phyloP scores from a whole-genome alignment of 2,797 vertebrate species.

The Phalloptychus januarius region DNA sequence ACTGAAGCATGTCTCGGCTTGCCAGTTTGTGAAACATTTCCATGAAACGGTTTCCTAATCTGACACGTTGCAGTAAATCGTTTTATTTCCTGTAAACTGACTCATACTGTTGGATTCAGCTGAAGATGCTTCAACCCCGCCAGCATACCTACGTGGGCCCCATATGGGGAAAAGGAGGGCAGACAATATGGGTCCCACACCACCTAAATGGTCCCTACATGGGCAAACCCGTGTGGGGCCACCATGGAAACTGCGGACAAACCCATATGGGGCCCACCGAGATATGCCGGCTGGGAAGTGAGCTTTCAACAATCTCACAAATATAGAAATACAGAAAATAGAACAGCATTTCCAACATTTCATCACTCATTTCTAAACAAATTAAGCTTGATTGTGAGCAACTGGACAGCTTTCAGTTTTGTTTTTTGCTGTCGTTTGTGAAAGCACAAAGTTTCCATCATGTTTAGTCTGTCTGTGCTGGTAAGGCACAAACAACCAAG shows the following conservation, averaged over 20 bases:
- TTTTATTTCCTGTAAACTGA: background rate
- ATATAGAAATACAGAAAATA: background rate
- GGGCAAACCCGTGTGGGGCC: too few species aligned
- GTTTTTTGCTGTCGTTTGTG: background rate
- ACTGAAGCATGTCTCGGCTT: constrained; percentile 10
- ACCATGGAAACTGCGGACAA: too few species aligned
- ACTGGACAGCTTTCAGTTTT: fast-evolving
- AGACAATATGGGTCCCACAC: too few species aligned
- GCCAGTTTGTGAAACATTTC: constrained; percentile 12
- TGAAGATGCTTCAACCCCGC: background rate
- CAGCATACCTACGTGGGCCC: too few species aligned
- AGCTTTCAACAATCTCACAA: background rate
- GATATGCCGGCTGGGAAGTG: too few species aligned
- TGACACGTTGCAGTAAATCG: background rate
- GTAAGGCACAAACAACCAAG: background rate
- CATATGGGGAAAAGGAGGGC: too few species aligned
- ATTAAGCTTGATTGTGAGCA: background rate
- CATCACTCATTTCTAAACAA: background rate
- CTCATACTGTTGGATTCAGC: background rate
- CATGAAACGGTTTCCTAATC: background rate
- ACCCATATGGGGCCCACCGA: too few species aligned
- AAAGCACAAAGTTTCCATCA: background rate
- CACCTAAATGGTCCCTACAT: too few species aligned
- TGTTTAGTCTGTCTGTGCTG: background rate
- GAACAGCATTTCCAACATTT: too few species aligned